A percentile compares a stretch with the other conserved stretches of the same genome.
Conservation (phyloP, 2,797 vertebrate genomes). For the Tangara arthus region DNA sequence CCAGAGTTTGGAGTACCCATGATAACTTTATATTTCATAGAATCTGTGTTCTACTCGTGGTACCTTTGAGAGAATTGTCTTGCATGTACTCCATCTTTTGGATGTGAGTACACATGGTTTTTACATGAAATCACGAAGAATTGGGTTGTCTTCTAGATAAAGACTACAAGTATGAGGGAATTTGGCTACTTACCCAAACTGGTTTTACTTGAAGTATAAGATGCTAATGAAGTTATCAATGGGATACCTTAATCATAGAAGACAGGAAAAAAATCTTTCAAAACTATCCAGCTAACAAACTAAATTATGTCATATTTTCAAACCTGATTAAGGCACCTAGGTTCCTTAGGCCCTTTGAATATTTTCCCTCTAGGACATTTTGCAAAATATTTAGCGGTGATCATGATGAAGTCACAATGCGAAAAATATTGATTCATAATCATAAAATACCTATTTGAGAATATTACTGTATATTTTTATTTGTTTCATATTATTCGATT, state of each 20-base stretch:
- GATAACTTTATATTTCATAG: not conserved
- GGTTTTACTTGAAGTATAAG: not conserved
- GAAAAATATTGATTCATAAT: not conserved
- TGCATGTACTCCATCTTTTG: not conserved
- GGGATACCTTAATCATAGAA: not conserved
- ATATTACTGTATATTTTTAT: not conserved
- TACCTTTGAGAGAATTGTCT: not conserved
- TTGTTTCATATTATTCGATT: not conserved
- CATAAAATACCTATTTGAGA: not conserved
- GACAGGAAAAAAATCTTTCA: not conserved
- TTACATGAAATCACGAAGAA: not conserved
- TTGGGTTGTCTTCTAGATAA: not conserved
- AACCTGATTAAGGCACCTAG: not conserved
- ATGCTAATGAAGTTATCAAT: not conserved
- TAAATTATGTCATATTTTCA: not conserved
- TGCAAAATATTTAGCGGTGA: slow-evolving; percentile 13
- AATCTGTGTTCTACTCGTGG: not conserved
- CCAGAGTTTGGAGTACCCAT: not conserved
- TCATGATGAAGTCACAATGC: not conserved
- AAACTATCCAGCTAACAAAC: not conserved
- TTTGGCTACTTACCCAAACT: not conserved
- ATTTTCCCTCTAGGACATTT: not conserved
- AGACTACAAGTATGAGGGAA: not conserved
- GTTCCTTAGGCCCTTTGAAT: not conserved
- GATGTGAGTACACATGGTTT: not conserved